Conservation (phyloP, 2,113 vertebrate species). For the Gambusia holbrooki region DNA sequence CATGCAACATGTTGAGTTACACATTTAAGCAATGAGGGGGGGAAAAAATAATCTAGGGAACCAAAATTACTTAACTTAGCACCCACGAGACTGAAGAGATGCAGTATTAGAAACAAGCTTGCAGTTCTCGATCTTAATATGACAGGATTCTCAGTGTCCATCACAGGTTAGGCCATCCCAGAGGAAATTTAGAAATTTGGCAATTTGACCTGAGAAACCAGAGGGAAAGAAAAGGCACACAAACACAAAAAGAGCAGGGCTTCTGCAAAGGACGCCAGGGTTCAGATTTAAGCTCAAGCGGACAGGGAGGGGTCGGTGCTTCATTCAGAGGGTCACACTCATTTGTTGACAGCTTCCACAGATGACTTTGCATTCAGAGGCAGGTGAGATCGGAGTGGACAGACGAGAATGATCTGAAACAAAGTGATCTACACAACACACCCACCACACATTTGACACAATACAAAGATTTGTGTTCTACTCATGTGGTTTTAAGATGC, state of each 20-base stretch:
- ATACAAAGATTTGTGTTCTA: conserved; percentile 61
- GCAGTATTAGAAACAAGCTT: conserved; percentile 81
- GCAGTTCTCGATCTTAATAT: conserved; percentile 79
- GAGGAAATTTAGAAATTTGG: conserved; percentile 46
- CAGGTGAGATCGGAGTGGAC: conserved; percentile 79
- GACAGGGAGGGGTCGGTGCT: conserved; percentile 69
- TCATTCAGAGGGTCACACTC: conserved; percentile 81
- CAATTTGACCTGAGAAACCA: conserved; percentile 81
- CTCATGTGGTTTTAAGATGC: conserved; percentile 71
- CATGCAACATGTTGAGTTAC: conserved; percentile 77
- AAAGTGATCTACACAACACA: conserved; percentile 82
- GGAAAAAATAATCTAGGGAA: conserved; percentile 64
- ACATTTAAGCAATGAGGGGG: conserved; percentile 69
- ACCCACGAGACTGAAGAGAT: conserved; percentile 80
- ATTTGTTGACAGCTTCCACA: conserved; percentile 79
- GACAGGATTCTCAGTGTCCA: conserved; percentile 81
- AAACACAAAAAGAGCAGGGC: conserved; percentile 72
- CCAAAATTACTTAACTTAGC: conserved; percentile 81
- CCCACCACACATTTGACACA: conserved; percentile 77
- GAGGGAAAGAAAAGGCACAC: conserved; percentile 66
- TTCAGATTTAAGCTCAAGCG: conserved; percentile 79
- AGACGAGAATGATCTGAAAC: conserved; percentile 84
- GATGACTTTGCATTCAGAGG: conserved; percentile 83
- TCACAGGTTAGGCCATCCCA: conserved; percentile 81
- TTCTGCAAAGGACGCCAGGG: conserved; percentile 71